Evolutionary conservation across 2,113 vertebrate genomes (phyloP), one percentile per base, ranked within the genome.

Genomic region (Poicephalus meyeri): DNA sequence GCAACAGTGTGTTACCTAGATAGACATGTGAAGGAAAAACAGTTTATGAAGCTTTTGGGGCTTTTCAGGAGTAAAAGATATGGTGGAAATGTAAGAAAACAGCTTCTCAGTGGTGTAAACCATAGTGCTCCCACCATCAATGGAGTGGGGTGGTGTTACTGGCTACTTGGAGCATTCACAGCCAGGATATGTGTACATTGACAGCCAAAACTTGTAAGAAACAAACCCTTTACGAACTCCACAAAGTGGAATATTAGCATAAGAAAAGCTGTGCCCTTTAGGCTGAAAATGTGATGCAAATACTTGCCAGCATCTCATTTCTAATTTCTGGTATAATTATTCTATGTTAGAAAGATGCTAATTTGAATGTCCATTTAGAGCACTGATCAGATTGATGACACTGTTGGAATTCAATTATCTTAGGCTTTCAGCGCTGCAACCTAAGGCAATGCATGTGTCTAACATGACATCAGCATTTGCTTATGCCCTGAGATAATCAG

Each of bases 321-420:
- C 44, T 60, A 35, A 91, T 89, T 84, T 18, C 55, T 80, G 53
- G 37, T 5, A n/a, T 56, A 28, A 81, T 91, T 47, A 49, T 46
- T 66, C 66, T 18, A 5, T 29, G 41, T 24, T 65, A 13, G 68
- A 65, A 85, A 92, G 91, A 58, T 50, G 52, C 73, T 95, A 89
- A 92, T 89, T 53, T 79, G 74, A 88, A 44, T 65, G 94, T 76
- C 91, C 92, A 65, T 82, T 86, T 61, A 39, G 53, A 93, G 68
- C 80, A 60, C 15, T 33, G 82, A 88, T 92, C 95, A 74, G 69
- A 80, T 18, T 56, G 90, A 88, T 80, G 68, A 52, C 60, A 37
- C 88, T 69, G 86, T 3, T 83, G 74, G 81, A 91, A 76, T 80
- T 93, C 61, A 90, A 73, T 91, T 52, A 52, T 74, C n/a, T 88